Conservation (phyloP, 2,888 invertebrate genomes). For the Hirtodrosophila histrioides region DNA sequence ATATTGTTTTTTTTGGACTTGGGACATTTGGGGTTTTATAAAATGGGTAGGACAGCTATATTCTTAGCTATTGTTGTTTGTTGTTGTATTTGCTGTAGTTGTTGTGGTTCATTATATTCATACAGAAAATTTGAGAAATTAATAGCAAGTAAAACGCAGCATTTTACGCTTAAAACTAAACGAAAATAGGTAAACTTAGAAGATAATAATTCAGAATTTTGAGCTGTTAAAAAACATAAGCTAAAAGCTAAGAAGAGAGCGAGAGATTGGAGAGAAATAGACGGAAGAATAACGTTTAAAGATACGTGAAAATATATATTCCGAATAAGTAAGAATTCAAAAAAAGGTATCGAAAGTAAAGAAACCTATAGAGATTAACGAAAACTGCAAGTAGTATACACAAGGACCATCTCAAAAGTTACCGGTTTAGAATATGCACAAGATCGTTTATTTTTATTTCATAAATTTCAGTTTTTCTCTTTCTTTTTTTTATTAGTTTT, state of each 20-base stretch:
- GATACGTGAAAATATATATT: constrained; percentile 28
- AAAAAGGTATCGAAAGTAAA: constrained; percentile 8
- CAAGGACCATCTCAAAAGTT: constrained; percentile 98
- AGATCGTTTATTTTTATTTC: constrained; percentile 5
- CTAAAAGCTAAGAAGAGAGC: constrained; percentile 47
- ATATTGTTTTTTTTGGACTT: constrained; percentile 31
- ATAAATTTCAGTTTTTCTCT: constrained; percentile 11
- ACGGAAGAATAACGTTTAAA: constrained; percentile 20
- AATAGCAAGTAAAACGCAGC: constrained; percentile 17
- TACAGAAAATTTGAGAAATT: constrained; percentile 23
- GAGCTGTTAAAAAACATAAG: constrained; percentile 38
- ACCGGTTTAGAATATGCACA: constrained; percentile 86
- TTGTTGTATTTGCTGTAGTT: constrained; percentile 46
- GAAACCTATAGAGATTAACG: constrained; percentile 25
- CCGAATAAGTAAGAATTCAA: constrained; percentile 24
- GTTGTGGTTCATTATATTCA: constrained; percentile 51
- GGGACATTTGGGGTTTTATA: constrained; percentile 41
- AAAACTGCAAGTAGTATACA: constrained; percentile 81
- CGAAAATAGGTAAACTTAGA: constrained; percentile 19
- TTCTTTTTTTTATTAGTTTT: constrained; percentile 2
- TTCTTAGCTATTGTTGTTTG: constrained; percentile 52
- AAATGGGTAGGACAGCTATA: constrained; percentile 47
- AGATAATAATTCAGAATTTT: constrained; percentile 23
- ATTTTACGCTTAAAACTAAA: constrained; percentile 16
- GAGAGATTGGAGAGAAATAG: constrained; percentile 38